phyloP scores from a whole-genome alignment of 23 tunicate species.

The Halocynthia aurantium region DNA sequence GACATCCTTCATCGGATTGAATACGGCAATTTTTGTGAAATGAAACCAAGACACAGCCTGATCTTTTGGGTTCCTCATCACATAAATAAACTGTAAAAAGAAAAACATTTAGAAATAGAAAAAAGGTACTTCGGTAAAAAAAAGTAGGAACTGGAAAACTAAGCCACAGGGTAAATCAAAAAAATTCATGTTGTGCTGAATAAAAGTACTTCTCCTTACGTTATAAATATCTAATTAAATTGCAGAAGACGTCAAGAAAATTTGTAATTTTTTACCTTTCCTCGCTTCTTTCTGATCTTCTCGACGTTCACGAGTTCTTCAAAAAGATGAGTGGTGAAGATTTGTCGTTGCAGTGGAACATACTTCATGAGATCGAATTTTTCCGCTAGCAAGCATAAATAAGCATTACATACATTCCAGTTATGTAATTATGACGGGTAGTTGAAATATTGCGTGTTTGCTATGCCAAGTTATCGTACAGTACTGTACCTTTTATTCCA shows the following conservation, averaged over 20 bases:
- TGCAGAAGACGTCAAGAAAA: not conserved
- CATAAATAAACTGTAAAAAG: conserved; percentile 9
- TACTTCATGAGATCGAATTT: not conserved
- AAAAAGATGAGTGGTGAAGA: conserved; percentile 4
- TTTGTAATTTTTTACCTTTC: conserved; percentile 19
- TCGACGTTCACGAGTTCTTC: conserved; percentile 13
- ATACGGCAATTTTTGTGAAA: conserved; percentile 3
- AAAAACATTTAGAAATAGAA: too few species aligned
- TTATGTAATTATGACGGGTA: not conserved
- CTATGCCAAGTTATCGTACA: not conserved
- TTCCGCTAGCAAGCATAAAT: not conserved
- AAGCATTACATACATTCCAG: too few species aligned
- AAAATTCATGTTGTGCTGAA: too few species aligned
- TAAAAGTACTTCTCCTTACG: too few species aligned
- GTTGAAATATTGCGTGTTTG: not conserved
- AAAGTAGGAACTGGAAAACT: too few species aligned
- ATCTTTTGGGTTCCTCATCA: conserved; percentile 22
- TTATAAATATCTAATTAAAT: not conserved
- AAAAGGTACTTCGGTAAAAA: too few species aligned
- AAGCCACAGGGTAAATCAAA: too few species aligned
- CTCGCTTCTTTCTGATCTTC: not conserved
- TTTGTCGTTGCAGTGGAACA: not conserved
- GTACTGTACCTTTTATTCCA: too few species aligned
- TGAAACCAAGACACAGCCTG: too few species aligned
- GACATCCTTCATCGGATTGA: not conserved